Evolutionary conservation across 2,888 invertebrate genomes (phyloP), one percentile per base, ranked within the genome.

Genomic region (Atethmia centrago): DNA sequence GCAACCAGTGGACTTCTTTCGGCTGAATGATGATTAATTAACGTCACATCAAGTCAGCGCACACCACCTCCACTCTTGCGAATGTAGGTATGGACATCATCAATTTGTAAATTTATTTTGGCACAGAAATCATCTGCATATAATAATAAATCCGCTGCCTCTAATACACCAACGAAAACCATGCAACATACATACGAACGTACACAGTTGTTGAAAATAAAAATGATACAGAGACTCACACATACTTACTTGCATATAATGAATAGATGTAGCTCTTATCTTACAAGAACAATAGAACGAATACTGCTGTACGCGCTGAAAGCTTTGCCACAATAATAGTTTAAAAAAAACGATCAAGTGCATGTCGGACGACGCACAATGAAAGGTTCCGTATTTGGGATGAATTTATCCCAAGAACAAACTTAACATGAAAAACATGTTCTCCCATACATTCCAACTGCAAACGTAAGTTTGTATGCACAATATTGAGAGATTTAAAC

Each of bases 281-380:
- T 79, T 80, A 66, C 66, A 74, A 73, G 64, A 80, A 83, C 83
- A 86, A 85, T 71, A 68, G 66, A 55, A 63, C 59, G n/a, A 55
- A 63, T 55, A 67, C 58, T 66, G 53, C 68, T 42, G 47, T 53
- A 66, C 59, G 28, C 66, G n/a, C 59, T 74, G 73, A 78, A 83
- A 85, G 86, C 80, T 74, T 82, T 79, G 85, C 78, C 63, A 69
- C 82, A 83, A 73, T 86, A 84, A 85, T 84, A 89, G 87, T n/a
- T n/a, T n/a, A n/a, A n/a, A n/a, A n/a, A n/a, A n/a, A n/a, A n/a
- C n/a, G n/a, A n/a, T n/a, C n/a, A n/a, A n/a, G n/a, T n/a, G n/a
- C n/a, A n/a, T n/a, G n/a, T n/a, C n/a, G n/a, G n/a, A n/a, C n/a
- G n/a, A n/a, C n/a, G n/a, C n/a, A n/a, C n/a, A n/a, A n/a, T n/a